phyloP scores from a whole-genome alignment of 2,113 vertebrate genomes.

The Cricetomys ansorgei region DNA sequence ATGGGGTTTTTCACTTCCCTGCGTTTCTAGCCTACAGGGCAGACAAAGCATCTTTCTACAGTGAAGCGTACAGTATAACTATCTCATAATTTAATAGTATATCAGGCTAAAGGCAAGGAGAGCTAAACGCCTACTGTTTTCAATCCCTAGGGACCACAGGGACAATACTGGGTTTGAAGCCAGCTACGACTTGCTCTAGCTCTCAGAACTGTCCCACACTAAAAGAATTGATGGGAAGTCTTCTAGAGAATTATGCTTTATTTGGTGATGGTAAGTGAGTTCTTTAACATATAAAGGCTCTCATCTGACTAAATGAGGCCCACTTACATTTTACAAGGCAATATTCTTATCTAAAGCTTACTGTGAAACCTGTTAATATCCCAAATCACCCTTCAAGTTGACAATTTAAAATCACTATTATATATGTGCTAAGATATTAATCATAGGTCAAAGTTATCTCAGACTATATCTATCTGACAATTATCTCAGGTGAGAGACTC shows the following conservation, averaged over 20 bases:
- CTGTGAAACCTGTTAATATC: not conserved
- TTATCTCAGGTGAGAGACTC: not conserved
- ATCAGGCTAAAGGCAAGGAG: too few relatives aligned
- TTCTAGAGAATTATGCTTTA: not conserved
- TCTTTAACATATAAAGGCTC: not conserved
- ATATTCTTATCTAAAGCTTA: not conserved
- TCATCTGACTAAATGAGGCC: not conserved
- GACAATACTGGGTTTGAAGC: too few relatives aligned
- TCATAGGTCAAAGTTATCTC: not conserved
- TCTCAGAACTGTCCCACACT: too few relatives aligned
- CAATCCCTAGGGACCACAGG: too few relatives aligned
- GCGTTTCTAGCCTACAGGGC: too few relatives aligned
- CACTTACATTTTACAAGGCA: not conserved
- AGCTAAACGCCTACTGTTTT: too few relatives aligned
- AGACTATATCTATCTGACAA: not conserved
- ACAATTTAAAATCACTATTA: not conserved
- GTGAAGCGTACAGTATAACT: too few relatives aligned
- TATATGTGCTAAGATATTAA: not conserved
- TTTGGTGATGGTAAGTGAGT: not conserved
- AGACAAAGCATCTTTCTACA: too few relatives aligned
- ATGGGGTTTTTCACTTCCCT: too few relatives aligned
- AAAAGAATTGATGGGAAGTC: too few relatives aligned
- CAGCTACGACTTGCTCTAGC: too few relatives aligned
- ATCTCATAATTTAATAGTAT: too few relatives aligned
- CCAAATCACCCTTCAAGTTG: not conserved